phyloP scores from a whole-genome alignment of 2,113 vertebrate genomes.

The Orcinus orca region DNA sequence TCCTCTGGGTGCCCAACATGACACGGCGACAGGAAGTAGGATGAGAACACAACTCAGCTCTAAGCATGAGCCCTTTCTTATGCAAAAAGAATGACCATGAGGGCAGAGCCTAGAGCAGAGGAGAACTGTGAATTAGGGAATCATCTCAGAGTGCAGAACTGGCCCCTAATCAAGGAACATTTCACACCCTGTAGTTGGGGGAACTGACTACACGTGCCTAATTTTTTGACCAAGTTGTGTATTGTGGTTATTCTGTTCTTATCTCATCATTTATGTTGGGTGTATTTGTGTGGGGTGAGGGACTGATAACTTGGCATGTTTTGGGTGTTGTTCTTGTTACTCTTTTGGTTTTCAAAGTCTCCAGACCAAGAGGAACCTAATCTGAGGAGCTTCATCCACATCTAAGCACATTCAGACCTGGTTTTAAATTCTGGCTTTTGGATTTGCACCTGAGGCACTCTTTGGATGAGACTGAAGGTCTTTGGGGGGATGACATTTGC shows the following conservation, averaged over 20 bases:
- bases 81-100: not conserved
- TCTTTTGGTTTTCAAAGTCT: not conserved
- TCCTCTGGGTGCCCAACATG: not conserved
- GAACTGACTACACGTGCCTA: fast-evolving
- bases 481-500: not conserved
- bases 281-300: not conserved
- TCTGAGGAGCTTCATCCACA: not conserved
- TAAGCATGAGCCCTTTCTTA: not conserved
- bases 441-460: not conserved
- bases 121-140: not conserved
- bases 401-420: not conserved
- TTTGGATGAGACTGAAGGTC: not conserved
- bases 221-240: not conserved
- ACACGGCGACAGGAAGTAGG: not conserved
- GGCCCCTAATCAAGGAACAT: not conserved
- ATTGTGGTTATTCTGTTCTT: not conserved
- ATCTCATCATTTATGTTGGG: not conserved
- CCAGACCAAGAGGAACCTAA: not conserved
- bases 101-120: not conserved
- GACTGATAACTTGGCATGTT: not conserved
- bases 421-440: not conserved
- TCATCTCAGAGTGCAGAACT: not conserved
- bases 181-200: not conserved
- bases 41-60: not conserved
- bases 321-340: not conserved